Conservation (phyloP, 1,140 invertebrate genomes). For the Hermatobates lingyangjiaoensis region DNA sequence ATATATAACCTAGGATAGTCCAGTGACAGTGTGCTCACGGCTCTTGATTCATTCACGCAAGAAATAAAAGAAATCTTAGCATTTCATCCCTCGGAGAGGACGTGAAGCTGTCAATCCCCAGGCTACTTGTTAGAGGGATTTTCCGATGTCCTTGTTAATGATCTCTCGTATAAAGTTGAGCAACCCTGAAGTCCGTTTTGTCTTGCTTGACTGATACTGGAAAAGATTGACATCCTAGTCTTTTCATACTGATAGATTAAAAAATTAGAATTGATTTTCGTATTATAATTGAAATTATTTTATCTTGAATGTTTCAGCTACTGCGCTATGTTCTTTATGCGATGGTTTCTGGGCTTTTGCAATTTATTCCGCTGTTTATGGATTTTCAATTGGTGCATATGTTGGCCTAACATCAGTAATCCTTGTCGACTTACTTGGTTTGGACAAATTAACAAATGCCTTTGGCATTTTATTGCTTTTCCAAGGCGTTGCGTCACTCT, state of each 20-base stretch:
- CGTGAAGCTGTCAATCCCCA: too few species aligned
- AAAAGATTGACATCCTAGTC: too few species aligned
- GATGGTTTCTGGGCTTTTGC: slow-evolving; percentile 43
- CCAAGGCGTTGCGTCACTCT: slow-evolving; percentile 74
- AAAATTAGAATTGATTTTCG: not conserved
- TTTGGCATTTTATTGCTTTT: slow-evolving; percentile 81
- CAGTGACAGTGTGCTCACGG: too few species aligned
- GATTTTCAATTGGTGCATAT: slow-evolving; percentile 78
- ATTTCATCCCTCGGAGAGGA: too few species aligned
- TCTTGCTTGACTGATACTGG: too few species aligned
- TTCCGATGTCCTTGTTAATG: too few species aligned
- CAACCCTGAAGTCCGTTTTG: too few species aligned
- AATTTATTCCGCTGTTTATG: slow-evolving; percentile 63
- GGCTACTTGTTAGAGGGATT: too few species aligned
- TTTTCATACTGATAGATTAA: not conserved
- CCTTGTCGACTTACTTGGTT: slow-evolving; percentile 64
- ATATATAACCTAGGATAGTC: too few species aligned
- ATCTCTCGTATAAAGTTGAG: too few species aligned
- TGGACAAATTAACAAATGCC: slow-evolving; percentile 76
- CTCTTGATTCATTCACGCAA: too few species aligned
- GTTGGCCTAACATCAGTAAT: slow-evolving; percentile 83
- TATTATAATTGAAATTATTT: slow-evolving; percentile 1
- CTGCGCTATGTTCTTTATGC: slow-evolving; percentile 53
- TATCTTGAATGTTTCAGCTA: slow-evolving; percentile 51
- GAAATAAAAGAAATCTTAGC: too few species aligned